Base-by-base conservation (phyloP, 2,113 vertebrate genomes). In the Cynocephalus volans region DNA sequence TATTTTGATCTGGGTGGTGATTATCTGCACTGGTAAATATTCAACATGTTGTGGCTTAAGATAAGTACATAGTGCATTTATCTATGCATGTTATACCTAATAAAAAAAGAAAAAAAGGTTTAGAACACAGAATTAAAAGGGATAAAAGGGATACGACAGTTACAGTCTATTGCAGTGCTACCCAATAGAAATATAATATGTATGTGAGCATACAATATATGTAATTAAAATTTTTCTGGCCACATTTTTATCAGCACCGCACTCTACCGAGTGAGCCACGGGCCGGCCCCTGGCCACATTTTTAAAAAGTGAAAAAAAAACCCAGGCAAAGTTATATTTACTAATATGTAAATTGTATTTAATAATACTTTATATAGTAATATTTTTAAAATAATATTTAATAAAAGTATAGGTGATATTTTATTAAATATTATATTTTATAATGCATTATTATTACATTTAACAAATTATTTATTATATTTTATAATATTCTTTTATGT, bases 131-230 rank as follows among this genome's bases (percentile, higher is more conserved):
- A 36, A 54, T 67, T 82, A n/a, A 88, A 95, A 82, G 52, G 21
- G 52, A 50, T 69, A 72, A 82, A 11, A 65, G 45, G 8, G 6
- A 77, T 45, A 83, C 87, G 58, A 90, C 17, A 83, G 19, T 52
- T 58, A 23, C 8, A 6, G 13, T 76, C 41, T 85, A 56, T 45
- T 50, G 28, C 33, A 67, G 24, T n/a, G 28, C 8, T 54, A 58
- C 26, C 23, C 62, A 60, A 81, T 18, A 83, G 54, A 93, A 97
- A 69, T 65, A 67, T 50, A 73, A 88, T 56, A 64, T 73, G 50
- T 19, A 50, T 67, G 24, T 77, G 62, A 92, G 33, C 8, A 41
- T 50, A 52, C n/a, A 64, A 91, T 19, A 70, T 31, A 83, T 18
- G 8, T 41, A 64, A 83, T 88, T 83, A 36, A 45, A 31, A 54